phyloP scores from a whole-genome alignment of 2,888 invertebrate species.

The Platypus cylindrus region DNA sequence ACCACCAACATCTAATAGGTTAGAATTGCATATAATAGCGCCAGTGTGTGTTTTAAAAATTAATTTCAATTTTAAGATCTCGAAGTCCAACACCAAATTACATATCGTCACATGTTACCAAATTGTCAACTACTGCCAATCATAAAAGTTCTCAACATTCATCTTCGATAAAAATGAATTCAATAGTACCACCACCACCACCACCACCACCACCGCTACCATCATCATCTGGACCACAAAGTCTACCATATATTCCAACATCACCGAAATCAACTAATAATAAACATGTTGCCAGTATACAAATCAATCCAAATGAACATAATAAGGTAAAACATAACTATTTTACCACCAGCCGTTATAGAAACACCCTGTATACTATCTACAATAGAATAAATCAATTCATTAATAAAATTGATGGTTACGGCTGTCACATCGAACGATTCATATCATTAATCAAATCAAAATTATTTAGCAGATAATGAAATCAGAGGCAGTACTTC shows the following conservation, averaged over 20 bases:
- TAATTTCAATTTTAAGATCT: conserved; percentile 26
- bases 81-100: conserved; percentile 42
- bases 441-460: no score
- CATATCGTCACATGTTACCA: conserved; percentile 36
- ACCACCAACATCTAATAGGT: conserved; percentile 19
- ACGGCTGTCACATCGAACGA: no score
- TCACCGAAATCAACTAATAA: conserved; percentile 16
- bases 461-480: conserved; percentile 21
- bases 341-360: no score
- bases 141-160: conserved; percentile 23
- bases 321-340: conserved; percentile 24
- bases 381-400: no score
- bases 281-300: conserved; percentile 31
- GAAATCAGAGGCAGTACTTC: conserved; percentile 35
- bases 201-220: conserved; percentile 1
- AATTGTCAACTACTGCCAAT: conserved; percentile 23
- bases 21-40: neutral
- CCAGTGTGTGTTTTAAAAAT: neutral
- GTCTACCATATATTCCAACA: conserved; percentile 16
- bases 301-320: conserved; percentile 36
- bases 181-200: no score
- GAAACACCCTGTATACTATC: no score
- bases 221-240: conserved; percentile 16
- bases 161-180: no score
- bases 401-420: no score